Evolutionary conservation across 1,140 invertebrate species (phyloP), one percentile per base, ranked within the genome.

Genomic region (Plectus sambesii): DNA sequence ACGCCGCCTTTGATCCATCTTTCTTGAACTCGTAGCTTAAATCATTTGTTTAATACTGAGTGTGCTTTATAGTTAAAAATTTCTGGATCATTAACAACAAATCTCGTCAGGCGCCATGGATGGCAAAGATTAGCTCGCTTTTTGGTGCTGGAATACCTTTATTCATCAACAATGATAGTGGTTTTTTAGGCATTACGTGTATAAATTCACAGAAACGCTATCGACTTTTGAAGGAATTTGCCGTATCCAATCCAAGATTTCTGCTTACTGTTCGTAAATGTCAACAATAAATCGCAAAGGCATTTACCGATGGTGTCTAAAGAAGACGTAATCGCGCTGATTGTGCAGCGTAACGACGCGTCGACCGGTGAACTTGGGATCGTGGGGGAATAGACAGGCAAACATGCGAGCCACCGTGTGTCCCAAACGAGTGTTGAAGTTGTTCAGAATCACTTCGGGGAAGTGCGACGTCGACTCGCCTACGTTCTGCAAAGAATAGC

Each of bases 241-340:
- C n/a, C n/a, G n/a, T n/a, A n/a, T n/a, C n/a, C n/a, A n/a, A n/a
- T n/a, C n/a, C n/a, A n/a, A n/a, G n/a, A n/a, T n/a, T n/a, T n/a
- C n/a, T n/a, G n/a, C n/a, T n/a, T n/a, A n/a, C n/a, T n/a, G n/a
- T n/a, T n/a, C n/a, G n/a, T 12, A 33, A 33, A 33, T 33, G 17
- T 12, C 17, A 12, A 17, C 30, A 12, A 12, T 33, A 33, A 33
- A 12, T 33, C 17, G 17, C 17, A 17, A 33, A 33, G 17, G 17
- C 12, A 12, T 3, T 36, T 72, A 89, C 84, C 87, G 82, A 71
- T 98, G 92, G 73, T 98, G 89, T 44, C 93, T 78, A 64, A 98
- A 94, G 72, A 98, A 99, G 62, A 99, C 90, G 62, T 90, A 99
- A 75, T 98, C 93, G 51, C 93, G 76, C 69, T 98, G 93, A 75